Conservation (phyloP, 2,113 vertebrate genomes). For the Clinocottus analis region DNA sequence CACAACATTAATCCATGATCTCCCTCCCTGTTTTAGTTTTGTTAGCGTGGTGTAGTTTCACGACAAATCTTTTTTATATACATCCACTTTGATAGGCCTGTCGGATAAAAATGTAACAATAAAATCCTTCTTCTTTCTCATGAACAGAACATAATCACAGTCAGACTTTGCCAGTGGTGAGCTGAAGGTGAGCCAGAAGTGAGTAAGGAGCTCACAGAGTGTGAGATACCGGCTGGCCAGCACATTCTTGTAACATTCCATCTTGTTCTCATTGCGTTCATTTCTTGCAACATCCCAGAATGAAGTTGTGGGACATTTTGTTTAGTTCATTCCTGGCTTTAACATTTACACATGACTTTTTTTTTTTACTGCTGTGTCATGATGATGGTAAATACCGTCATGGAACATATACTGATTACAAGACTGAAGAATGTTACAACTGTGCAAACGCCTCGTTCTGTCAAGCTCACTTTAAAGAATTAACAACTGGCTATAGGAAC, state of each 20-base stretch:
- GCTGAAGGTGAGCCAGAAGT: neutral
- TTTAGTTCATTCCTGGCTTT: neutral
- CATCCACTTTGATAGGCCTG: neutral
- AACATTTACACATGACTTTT: neutral
- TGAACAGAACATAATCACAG: constrained; percentile 1
- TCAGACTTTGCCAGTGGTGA: neutral
- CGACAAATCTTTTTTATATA: neutral
- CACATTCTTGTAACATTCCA: neutral
- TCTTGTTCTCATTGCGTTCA: neutral
- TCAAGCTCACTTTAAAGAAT: neutral
- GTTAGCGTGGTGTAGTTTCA: neutral
- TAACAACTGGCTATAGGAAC: neutral
- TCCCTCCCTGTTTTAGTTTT: neutral
- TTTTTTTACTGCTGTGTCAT: neutral
- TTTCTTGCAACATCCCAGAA: neutral
- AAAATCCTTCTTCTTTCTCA: neutral
- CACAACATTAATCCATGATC: neutral
- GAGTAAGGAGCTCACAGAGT: neutral
- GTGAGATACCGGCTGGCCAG: too few species aligned
- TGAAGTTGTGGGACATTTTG: neutral
- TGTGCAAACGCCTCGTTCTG: neutral
- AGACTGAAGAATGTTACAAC: neutral
- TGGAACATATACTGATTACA: neutral
- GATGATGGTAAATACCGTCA: neutral
- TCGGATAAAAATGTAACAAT: neutral